These are phyloP conservation scores for Lycodopsis pacificus DNA, from an alignment of 2,797 vertebrate species.

Conservation along the genomic window DNA sequence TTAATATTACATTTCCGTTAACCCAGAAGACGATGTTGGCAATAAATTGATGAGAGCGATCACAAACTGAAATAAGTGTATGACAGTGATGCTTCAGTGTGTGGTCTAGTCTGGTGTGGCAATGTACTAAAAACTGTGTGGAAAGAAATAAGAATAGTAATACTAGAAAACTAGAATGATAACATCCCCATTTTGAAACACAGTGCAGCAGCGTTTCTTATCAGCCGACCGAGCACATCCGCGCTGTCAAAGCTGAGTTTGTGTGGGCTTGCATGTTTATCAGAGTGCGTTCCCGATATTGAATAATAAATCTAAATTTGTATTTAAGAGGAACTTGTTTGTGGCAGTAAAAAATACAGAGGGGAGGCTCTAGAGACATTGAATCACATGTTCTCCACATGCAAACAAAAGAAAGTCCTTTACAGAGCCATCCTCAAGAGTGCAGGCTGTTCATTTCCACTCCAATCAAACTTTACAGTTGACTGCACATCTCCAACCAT, in stretches of 20 bases:
- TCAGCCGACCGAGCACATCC: background rate
- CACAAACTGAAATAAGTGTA: background rate
- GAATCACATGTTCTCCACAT: background rate
- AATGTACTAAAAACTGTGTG: background rate
- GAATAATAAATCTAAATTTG: background rate
- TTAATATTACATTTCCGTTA: background rate
- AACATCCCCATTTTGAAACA: background rate
- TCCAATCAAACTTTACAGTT: background rate
- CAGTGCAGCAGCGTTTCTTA: background rate
- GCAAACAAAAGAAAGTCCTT: background rate
- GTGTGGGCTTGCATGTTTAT: background rate
- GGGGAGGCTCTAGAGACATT: background rate
- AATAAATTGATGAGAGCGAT: background rate
- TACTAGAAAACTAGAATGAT: background rate
- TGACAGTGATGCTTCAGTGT: background rate
- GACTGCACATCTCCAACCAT: background rate
- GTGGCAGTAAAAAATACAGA: background rate
- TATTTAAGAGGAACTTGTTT: background rate
- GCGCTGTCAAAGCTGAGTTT: background rate
- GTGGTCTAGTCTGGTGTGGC: background rate
- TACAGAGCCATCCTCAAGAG: background rate
- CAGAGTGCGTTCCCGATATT: background rate
- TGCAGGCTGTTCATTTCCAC: conserved; percentile 4
- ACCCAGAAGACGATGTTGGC: background rate
- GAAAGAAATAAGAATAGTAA: background rate